Conservation (phyloP, 2,113 vertebrate genomes). For the Anolis carolinensis region DNA sequence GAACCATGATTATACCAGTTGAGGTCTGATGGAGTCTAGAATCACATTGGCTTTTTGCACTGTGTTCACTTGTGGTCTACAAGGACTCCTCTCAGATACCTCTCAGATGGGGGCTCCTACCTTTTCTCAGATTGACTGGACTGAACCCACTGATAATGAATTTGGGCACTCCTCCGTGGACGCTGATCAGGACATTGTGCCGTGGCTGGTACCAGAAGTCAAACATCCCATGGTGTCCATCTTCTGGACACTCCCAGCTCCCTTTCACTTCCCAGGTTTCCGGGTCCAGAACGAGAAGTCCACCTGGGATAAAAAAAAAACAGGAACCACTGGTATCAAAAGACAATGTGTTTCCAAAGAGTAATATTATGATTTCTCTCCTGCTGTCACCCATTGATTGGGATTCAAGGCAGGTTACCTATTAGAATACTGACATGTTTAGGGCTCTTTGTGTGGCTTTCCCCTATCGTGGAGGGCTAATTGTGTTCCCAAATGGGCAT, state of each 20-base stretch:
- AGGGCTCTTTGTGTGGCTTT: too few relatives aligned
- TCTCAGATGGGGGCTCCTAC: conserved; percentile 37
- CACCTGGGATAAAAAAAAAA: conserved; percentile 67
- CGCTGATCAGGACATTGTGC: conserved; percentile 87
- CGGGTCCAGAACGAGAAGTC: conserved; percentile 81
- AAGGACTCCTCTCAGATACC: too few relatives aligned
- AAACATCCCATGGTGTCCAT: conserved; percentile 76
- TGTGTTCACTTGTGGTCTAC: too few relatives aligned
- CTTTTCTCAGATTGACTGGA: conserved; percentile 74
- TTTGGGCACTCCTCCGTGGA: conserved; percentile 80
- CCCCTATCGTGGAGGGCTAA: too few relatives aligned
- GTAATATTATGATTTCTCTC: background rate
- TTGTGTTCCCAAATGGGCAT: too few relatives aligned
- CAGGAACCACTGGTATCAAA: background rate
- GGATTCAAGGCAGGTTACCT: too few relatives aligned
- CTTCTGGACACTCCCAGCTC: conserved; percentile 79
- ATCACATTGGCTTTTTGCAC: too few relatives aligned
- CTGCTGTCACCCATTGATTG: too few relatives aligned
- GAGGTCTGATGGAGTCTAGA: too few relatives aligned
- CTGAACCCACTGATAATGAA: conserved; percentile 73
- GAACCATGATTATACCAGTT: too few relatives aligned
- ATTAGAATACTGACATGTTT: too few relatives aligned
- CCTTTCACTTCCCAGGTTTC: conserved; percentile 81
- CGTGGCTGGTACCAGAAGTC: conserved; percentile 88
- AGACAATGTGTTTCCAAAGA: background rate